Conservation (phyloP, 1,140 invertebrate genomes). For the Archivesica marissinica region DNA sequence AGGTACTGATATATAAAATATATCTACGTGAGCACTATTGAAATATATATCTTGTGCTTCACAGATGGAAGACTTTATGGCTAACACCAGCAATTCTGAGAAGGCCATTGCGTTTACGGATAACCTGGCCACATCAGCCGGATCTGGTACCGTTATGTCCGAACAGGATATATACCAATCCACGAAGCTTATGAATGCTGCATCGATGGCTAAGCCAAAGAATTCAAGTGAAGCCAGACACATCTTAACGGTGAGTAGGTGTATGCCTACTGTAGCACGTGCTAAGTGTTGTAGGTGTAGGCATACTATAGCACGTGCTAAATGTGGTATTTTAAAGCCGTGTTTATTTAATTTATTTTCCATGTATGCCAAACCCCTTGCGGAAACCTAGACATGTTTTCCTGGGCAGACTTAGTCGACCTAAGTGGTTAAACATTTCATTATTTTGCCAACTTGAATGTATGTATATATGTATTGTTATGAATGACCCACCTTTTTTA, state of each 20-base stretch:
- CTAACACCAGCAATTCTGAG: constrained; percentile 14
- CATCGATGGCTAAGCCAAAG: constrained; percentile 18
- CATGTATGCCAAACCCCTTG: no score
- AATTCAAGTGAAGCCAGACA: constrained; percentile 39
- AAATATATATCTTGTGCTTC: no score
- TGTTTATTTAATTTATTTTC: not conserved
- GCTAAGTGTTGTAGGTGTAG: not conserved
- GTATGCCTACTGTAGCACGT: not conserved
- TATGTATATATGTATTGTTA: no score
- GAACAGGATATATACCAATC: constrained; percentile 53
- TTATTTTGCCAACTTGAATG: no score
- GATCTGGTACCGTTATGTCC: constrained; percentile 14
- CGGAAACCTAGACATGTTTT: no score
- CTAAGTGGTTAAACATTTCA: no score
- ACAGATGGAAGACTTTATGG: constrained; percentile 11
- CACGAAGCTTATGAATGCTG: constrained; percentile 44
- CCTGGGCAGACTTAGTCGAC: no score
- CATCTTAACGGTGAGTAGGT: constrained; percentile 29
- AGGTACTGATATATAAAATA: no score
- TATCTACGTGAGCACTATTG: no score
- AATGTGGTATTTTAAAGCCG: not conserved
- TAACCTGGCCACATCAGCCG: constrained; percentile 3
- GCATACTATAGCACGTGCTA: not conserved
- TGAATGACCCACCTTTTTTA: no score
- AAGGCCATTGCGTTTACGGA: constrained; percentile 38